A percentile compares a stretch with the other conserved stretches of the same genome.
These are phyloP conservation scores for Aphodius granarius DNA, from an alignment of 2,888 invertebrate genomes.

Conservation along the genomic window DNA sequence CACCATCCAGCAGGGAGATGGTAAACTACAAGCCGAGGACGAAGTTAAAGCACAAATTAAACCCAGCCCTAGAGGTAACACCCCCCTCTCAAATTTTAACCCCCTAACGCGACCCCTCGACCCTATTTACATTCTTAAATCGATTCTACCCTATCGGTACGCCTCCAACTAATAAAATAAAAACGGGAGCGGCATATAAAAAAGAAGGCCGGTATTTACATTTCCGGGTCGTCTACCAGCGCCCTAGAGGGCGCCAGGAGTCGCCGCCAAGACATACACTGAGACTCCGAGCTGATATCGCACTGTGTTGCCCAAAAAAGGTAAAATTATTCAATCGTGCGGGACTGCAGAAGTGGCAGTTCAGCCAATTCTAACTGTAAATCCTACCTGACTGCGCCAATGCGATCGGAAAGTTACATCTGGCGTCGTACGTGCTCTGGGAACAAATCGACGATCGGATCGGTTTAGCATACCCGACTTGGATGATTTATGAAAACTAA, in stretches of 20 bases:
- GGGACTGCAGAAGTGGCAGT: background rate
- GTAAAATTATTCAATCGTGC: background rate
- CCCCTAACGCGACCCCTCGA: background rate
- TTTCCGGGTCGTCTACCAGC: background rate
- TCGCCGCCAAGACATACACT: background rate
- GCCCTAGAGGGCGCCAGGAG: background rate
- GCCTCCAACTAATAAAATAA: background rate
- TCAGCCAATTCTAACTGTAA: background rate
- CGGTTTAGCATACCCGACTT: background rate
- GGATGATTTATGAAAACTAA: background rate
- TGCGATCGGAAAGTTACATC: background rate
- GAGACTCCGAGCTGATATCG: too few relatives aligned
- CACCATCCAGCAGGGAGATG: conserved; percentile 49
- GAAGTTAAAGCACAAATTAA: conserved; percentile 51
- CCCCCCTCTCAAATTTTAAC: background rate
- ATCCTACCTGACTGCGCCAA: background rate
- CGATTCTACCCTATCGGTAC: background rate
- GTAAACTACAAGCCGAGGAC: conserved; percentile 50
- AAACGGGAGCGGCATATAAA: background rate
- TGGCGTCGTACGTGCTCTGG: background rate
- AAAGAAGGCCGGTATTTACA: background rate
- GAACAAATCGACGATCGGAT: background rate
- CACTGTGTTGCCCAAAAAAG: background rate
- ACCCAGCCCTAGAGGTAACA: conserved; percentile 50
- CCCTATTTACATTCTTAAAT: background rate